phyloP scores from a whole-genome alignment of 92 coral and sea anemone species.

The Actinernus sp. region DNA sequence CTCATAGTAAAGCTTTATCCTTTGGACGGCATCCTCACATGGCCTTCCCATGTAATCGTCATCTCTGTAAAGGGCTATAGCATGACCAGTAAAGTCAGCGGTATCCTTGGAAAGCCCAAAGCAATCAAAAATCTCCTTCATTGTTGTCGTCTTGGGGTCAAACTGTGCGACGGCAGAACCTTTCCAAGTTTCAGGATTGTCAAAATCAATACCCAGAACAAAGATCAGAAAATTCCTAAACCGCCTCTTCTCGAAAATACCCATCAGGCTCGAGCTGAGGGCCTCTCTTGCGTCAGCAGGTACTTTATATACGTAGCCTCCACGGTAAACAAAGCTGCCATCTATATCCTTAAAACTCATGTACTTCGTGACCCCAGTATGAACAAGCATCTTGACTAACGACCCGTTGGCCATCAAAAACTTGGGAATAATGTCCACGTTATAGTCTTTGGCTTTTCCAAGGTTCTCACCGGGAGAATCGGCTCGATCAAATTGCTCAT shows the following conservation, averaged over 20 bases:
- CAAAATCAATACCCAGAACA: slow-evolving; percentile 59
- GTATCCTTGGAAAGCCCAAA: slow-evolving; percentile 86
- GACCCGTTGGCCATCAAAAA: slow-evolving; percentile 91
- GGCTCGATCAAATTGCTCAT: slow-evolving; percentile 61
- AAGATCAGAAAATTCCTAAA: slow-evolving; percentile 82
- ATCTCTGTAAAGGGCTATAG: slow-evolving; percentile 81
- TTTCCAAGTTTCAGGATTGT: slow-evolving; percentile 75
- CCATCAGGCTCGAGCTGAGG: slow-evolving; percentile 78
- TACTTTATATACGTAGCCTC: slow-evolving; percentile 81
- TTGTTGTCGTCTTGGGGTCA: slow-evolving; percentile 71
- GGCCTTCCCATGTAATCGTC: slow-evolving; percentile 82
- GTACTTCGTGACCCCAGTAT: slow-evolving; percentile 86
- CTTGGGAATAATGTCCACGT: slow-evolving; percentile 92
- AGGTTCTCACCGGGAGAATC: slow-evolving; percentile 41
- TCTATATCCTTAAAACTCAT: slow-evolving; percentile 91
- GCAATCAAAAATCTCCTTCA: slow-evolving; percentile 77
- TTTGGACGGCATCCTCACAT: slow-evolving; percentile 75
- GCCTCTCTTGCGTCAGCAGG: slow-evolving; percentile 94
- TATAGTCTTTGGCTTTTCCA: slow-evolving; percentile 81
- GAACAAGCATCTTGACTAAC: slow-evolving; percentile 80
- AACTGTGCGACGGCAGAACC: slow-evolving; percentile 6
- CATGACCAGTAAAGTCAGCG: slow-evolving; percentile 92
- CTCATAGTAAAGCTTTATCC: slow-evolving; percentile 84
- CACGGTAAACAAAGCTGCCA: slow-evolving; percentile 88
- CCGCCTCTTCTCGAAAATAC: slow-evolving; percentile 92